phyloP scores from a whole-genome alignment of 2,888 invertebrate species.

The Nudaria mundana region DNA sequence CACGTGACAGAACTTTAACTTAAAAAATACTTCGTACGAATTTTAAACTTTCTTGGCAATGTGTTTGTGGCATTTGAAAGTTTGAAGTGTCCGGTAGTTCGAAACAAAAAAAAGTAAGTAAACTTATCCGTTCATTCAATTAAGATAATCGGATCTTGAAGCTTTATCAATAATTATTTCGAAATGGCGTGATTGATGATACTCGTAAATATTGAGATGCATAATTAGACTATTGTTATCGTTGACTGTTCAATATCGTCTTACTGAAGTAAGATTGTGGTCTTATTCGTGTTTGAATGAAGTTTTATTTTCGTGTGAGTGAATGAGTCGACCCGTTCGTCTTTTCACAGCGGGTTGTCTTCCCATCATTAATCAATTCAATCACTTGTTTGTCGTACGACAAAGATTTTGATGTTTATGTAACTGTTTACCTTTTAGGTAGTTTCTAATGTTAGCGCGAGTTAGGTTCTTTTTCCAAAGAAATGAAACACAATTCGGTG shows the following conservation, averaged over 20 bases:
- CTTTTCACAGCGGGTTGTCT: slow-evolving; percentile 49
- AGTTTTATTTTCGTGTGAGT: slow-evolving; percentile 47
- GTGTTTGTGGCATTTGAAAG: slow-evolving; percentile 30
- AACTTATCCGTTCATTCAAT: slow-evolving; percentile 19
- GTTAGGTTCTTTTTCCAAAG: slow-evolving; percentile 7
- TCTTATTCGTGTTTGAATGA: slow-evolving; percentile 35
- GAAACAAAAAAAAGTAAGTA: slow-evolving; percentile 30
- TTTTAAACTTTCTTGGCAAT: slow-evolving; percentile 15
- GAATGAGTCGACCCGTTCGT: slow-evolving; percentile 49
- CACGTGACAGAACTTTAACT: background rate
- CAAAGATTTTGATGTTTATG: slow-evolving; percentile 44
- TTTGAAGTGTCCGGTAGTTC: slow-evolving; percentile 5
- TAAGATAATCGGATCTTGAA: slow-evolving; percentile 12
- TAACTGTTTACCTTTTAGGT: slow-evolving; percentile 32
- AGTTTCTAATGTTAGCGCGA: slow-evolving; percentile 15
- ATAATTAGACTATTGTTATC: slow-evolving; percentile 71
- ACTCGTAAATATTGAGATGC: slow-evolving; percentile 49
- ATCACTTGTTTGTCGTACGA: slow-evolving; percentile 61
- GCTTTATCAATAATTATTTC: slow-evolving; percentile 26
- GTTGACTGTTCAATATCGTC: slow-evolving; percentile 44
- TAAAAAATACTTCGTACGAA: slow-evolving; percentile 1
- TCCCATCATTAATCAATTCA: slow-evolving; percentile 63
- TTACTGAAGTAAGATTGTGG: slow-evolving; percentile 47
- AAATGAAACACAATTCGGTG: background rate
- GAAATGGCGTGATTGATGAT: slow-evolving; percentile 56